Evolutionary conservation across 2,888 invertebrate species (phyloP).

Genomic region (Onchidella celtica): DNA sequence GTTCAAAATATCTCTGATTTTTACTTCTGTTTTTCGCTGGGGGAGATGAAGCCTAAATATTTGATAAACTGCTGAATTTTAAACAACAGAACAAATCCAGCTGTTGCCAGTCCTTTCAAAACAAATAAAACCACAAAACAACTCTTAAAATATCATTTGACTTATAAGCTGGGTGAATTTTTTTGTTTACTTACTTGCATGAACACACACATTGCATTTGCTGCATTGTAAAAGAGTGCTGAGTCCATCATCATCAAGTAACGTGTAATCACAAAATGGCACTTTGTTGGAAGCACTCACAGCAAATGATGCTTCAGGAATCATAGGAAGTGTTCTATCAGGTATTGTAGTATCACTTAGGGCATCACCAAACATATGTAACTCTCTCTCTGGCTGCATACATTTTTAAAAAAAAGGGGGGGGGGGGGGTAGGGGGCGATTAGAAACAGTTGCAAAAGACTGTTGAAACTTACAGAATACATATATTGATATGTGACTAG

Average conservation of each 20-base stretch:
- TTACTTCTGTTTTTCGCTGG: too few species aligned
- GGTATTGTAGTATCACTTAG: conserved; percentile 43
- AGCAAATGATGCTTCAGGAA: conserved; percentile 78
- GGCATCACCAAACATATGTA: not conserved
- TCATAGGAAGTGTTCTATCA: conserved; percentile 69
- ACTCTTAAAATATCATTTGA: too few species aligned
- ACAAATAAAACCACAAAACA: too few species aligned
- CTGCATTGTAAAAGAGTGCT: conserved; percentile 82
- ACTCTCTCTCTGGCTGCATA: conserved; percentile 27
- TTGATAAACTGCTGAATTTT: too few species aligned
- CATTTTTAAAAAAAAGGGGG: not conserved
- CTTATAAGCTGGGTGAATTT: too few species aligned
- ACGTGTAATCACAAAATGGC: conserved; percentile 64
- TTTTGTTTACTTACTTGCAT: conserved; percentile 82
- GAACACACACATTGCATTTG: conserved; percentile 83
- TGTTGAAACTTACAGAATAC: too few species aligned
- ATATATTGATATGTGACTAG: too few species aligned
- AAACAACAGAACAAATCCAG: too few species aligned
- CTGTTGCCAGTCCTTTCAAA: too few species aligned
- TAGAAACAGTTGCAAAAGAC: too few species aligned
- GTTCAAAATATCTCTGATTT: too few species aligned
- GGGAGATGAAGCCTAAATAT: too few species aligned
- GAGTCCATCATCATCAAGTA: conserved; percentile 70
- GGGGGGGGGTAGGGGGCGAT: not conserved
- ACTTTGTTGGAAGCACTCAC: conserved; percentile 68